These are phyloP conservation scores for Medauroidea extradentata DNA, from an alignment of 1,140 invertebrate genomes.

Conservation along the genomic window DNA sequence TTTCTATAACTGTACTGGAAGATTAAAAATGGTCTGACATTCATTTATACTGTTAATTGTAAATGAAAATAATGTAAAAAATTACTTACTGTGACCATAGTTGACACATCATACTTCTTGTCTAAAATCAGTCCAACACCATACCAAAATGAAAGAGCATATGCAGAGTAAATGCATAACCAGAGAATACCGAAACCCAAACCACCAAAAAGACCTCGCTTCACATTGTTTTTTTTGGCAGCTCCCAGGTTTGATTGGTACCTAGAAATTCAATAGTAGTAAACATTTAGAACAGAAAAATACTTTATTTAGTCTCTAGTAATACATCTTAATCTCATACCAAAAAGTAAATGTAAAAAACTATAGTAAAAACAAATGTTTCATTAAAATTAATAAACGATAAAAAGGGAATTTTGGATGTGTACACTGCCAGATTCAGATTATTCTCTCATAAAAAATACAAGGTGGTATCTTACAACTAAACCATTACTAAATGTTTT, in stretches of 20 bases:
- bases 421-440: too few relatives aligned
- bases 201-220: conserved; percentile 65
- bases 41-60: not conserved
- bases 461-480: too few relatives aligned
- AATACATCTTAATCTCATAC: too few relatives aligned
- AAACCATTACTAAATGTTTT: too few relatives aligned
- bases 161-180: conserved; percentile 46
- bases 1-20: not conserved
- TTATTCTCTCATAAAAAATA: too few relatives aligned
- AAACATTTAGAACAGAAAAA: too few relatives aligned
- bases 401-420: too few relatives aligned
- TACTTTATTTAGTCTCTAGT: too few relatives aligned
- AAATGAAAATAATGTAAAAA: not conserved
- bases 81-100: conserved; percentile 62
- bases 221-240: conserved; percentile 62
- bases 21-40: not conserved
- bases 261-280: not conserved
- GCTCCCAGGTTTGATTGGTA: conserved; percentile 58
- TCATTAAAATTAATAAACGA: too few relatives aligned
- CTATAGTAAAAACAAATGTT: too few relatives aligned
- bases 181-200: conserved; percentile 38
- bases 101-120: conserved; percentile 48
- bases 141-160: conserved; percentile 53
- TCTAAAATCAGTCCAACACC: conserved; percentile 48
- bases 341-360: too few relatives aligned